phyloP scores from a whole-genome alignment of 2,888 invertebrate species.

The Oasisia sp. region DNA sequence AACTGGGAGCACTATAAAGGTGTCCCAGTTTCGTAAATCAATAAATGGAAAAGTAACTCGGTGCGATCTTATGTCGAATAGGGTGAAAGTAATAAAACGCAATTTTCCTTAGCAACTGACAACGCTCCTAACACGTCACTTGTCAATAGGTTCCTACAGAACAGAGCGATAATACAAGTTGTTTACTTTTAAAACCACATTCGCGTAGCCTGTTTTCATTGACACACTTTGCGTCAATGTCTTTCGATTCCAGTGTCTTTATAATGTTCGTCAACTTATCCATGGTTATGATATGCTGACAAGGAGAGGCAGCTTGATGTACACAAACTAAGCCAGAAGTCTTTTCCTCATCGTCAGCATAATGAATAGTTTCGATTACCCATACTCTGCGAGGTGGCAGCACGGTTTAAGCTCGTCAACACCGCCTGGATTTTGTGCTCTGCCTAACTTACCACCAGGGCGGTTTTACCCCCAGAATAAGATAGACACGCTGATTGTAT shows the following conservation, averaged over 20 bases:
- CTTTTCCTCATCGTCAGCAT: background rate
- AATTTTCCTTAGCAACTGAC: background rate
- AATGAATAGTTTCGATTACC: background rate
- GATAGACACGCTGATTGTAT: too few species aligned
- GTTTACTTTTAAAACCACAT: background rate
- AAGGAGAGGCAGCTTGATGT: background rate
- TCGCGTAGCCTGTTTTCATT: background rate
- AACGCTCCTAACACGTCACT: background rate
- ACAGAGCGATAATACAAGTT: background rate
- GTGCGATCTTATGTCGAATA: background rate
- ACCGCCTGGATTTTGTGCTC: too few species aligned
- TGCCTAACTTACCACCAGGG: too few species aligned
- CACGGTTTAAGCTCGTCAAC: background rate
- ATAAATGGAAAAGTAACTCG: too few species aligned
- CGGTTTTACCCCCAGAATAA: too few species aligned
- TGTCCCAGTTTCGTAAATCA: too few species aligned
- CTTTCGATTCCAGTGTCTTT: background rate
- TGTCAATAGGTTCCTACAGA: background rate
- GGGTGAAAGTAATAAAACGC: background rate
- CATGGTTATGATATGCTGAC: background rate
- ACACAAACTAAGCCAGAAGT: background rate
- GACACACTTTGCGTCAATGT: background rate
- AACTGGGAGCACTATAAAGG: too few species aligned
- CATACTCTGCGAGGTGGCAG: background rate
- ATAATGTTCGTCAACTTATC: background rate